Conservation (phyloP, 2,113 vertebrate species). For the Labrus mixtus region DNA sequence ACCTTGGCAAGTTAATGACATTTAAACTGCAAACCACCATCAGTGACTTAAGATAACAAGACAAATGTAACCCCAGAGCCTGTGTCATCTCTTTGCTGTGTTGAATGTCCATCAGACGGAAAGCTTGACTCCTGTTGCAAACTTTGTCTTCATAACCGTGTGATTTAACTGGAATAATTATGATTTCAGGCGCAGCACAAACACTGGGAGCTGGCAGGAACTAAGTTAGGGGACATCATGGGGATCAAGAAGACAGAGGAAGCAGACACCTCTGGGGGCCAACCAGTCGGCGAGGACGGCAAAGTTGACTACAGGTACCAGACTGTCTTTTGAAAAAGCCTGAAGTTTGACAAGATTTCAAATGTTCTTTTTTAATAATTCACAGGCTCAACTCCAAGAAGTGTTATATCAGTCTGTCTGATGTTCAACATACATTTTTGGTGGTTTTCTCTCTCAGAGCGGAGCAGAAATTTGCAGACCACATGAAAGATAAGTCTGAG, state of each 20-base stretch:
- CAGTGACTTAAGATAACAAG: conserved; percentile 8
- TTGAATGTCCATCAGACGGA: conserved; percentile 1
- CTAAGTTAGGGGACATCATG: conserved; percentile 98
- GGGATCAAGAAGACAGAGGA: conserved; percentile 95
- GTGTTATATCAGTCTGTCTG: background rate
- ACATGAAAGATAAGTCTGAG: conserved; percentile 95
- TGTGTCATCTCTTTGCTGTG: background rate
- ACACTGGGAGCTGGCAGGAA: conserved; percentile 98
- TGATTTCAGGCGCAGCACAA: conserved; percentile 94
- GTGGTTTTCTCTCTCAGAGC: conserved; percentile 79
- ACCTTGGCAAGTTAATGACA: conserved; percentile 2
- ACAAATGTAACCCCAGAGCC: conserved; percentile 8
- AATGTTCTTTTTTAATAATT: background rate
- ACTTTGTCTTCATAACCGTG: background rate
- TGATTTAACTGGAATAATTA: conserved; percentile 3
- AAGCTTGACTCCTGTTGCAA: background rate
- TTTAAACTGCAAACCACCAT: conserved; percentile 9
- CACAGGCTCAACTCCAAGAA: background rate
- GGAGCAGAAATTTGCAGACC: conserved; percentile 98
- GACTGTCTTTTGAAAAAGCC: background rate
- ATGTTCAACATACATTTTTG: background rate
- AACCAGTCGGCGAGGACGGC: conserved; percentile 90
- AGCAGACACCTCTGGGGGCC: conserved; percentile 79
- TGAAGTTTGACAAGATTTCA: background rate
- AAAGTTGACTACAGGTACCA: conserved; percentile 95